Base-by-base conservation (phyloP, 2,888 invertebrate genomes). In the Mamestra brassicae region DNA sequence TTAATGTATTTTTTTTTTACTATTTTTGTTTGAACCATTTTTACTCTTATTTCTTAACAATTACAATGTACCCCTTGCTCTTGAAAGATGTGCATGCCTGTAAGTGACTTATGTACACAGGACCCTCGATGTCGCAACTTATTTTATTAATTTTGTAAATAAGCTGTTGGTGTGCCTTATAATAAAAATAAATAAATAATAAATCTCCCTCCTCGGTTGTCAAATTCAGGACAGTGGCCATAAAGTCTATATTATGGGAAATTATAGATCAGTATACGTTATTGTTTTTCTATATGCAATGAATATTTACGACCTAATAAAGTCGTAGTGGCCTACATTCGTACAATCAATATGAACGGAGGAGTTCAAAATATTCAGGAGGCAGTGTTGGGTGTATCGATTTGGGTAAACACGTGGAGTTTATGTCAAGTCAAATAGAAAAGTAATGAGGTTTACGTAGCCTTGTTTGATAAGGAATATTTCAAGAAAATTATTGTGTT, bases 321-420 rank as follows among this genome's bases (percentile, higher is more conserved):
- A 92, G 85, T 89, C 88, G 85, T 84, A 83, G 83, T 92, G 95
- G 90, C 94, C 95, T 94, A 95, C 92, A 95, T 95, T 92, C 88
- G 72, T 71, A 85, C 85, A 93, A 94, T 94, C 95, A 88, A 94
- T 95, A 92, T 76, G 74, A 73, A 83, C 80, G 87, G 85, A 86
- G 86, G 84, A 86, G 85, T 83, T 89, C 92, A 87, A 92, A 93
- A 92, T 62, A 52, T 36, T 50, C n/a, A 36, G 42, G 89, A 90
- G 86, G 85, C 89, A 89, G 85, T 84, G 85, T 90, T 77, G 85
- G 66, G 85, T 17, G 54, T 90, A 93, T 92, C 89, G 92, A 93
- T 91, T 83, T 81, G 66, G 34, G 52, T 38, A 38, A 64, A 61
- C 71, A 62, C 64, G 42, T 64, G 64, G 26, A 26, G 38, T n/a